Evolutionary conservation across 2,113 vertebrate genomes (phyloP), one percentile per base, ranked within the genome.

Genomic region (Lates calcarifer): DNA sequence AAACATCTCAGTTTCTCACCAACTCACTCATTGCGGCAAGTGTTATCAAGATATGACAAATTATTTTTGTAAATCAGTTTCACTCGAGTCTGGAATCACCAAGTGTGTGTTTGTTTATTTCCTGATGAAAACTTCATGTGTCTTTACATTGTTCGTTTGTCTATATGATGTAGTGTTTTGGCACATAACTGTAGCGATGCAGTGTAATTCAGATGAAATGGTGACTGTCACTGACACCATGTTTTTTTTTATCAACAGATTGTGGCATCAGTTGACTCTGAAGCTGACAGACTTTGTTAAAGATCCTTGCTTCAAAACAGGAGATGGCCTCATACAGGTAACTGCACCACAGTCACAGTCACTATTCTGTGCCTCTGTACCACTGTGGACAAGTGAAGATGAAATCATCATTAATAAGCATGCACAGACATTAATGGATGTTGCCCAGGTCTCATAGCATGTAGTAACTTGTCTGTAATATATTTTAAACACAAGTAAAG

Each of bases 201-300:
- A 28, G 3, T 51, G 4, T 53, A 1, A 28, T 39, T 22, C 7
- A 55, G 43, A 22, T 37, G 6, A 67, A 13, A 2, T 14, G 29
- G 1, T 24, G n/a, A 14, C n/a, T n/a, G 1, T 45, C 31, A 62
- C 29, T 22, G 9, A 58, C 39, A 14, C 4, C 33, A 0, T 17
- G 26, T 70, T 67, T 56, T 70, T 67, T 56, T 18, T 7, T 18
- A 3, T 31, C 57, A 11, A 65, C 80, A 99, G 98, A 63, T 93
- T 99, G 76, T 99, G 98, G 98, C 98, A 99, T 90, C 98, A 99
- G 88, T 91, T 99, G 91, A 99, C 98, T 0, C 95, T 99, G 81
- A 96, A 96, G 51, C 91, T 99, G 41, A 93, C 96, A 74, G 97
- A 97, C 57, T 99, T 99, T 49, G 97, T 99, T 4, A 97, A 98